Evolutionary conservation across 2,888 invertebrate genomes (phyloP), one percentile per base, ranked within the genome.

Genomic region (Drosophila eohydei): DNA sequence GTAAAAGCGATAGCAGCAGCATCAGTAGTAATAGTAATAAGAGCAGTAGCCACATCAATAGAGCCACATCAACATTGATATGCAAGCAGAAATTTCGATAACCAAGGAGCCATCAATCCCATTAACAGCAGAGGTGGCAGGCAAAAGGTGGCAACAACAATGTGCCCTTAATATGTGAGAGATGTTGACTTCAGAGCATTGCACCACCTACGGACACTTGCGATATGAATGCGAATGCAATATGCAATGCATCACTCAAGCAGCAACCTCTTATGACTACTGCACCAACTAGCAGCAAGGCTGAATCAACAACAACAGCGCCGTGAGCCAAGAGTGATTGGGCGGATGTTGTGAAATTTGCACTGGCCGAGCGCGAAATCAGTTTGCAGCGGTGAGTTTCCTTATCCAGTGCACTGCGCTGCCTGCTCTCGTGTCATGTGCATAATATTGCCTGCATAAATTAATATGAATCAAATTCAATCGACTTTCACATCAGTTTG

Each of bases 341-440:
- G 92, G 90, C 92, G 79, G 93, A 93, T 89, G 93, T 93, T 90
- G 92, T 93, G 81, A 92, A 92, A 91, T 91, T 93, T 81, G 93
- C 93, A 68, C 74, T 93, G 87, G 89, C 86, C 78, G 92, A 91
- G 83, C 91, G 93, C 82, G 92, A 92, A 71, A 92, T 92, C 71
- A 92, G 93, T 81, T 86, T 92, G 72, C 91, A 90, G 79, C 90
- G 28, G n/a, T 5, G 48, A 28, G 44, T 75, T 34, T 2, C 9
- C 4, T 40, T n/a, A 16, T 60, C 4, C 6, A 8, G 3, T 40
- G 11, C 16, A 30, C 21, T 43, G 4, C 12, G 3, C 4, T 48
- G n/a, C 3, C 2, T 26, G n/a, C 12, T 4, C 12, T 9, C 1
- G 6, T 30, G 11, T 11, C 58, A 30, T 30, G 48, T 48, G 28